Conservation (phyloP, 2,113 vertebrate genomes). For the Nyctereutes procyonoides region DNA sequence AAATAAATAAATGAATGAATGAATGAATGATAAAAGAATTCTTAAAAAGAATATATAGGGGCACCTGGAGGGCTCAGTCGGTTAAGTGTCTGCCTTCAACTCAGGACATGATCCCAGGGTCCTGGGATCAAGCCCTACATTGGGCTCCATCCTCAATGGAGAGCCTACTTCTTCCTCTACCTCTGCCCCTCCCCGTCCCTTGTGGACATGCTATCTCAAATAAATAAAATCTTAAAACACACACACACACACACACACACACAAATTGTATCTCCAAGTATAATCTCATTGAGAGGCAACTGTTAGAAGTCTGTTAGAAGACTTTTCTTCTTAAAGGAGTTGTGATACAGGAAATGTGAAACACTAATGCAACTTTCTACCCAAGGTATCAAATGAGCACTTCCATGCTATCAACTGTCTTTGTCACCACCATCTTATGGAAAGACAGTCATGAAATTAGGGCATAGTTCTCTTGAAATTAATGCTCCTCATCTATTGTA, state of each 20-base stretch:
- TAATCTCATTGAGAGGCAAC: not conserved
- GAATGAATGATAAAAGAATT: not conserved
- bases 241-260: not conserved
- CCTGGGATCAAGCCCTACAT: too few relatives aligned
- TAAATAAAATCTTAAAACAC: too few relatives aligned
- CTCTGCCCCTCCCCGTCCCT: too few relatives aligned
- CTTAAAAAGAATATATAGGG: not conserved
- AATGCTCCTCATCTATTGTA: not conserved
- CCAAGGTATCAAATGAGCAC: not conserved
- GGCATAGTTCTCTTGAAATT: not conserved
- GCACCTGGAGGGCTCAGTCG: too few relatives aligned
- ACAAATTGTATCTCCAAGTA: not conserved
- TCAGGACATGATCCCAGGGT: too few relatives aligned
- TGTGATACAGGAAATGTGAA: not conserved
- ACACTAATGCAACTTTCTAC: not conserved
- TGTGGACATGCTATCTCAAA: too few relatives aligned
- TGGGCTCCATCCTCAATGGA: too few relatives aligned
- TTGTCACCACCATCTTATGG: not conserved
- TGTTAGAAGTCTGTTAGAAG: not conserved
- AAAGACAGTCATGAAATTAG: not conserved
- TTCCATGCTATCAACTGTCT: not conserved
- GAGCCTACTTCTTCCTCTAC: too few relatives aligned
- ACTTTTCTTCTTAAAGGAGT: conserved; percentile 17
- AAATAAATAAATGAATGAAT: not conserved
- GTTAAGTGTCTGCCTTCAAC: too few relatives aligned